phyloP scores from a whole-genome alignment of 2,113 vertebrate genomes.

The Pelusios castaneus region DNA sequence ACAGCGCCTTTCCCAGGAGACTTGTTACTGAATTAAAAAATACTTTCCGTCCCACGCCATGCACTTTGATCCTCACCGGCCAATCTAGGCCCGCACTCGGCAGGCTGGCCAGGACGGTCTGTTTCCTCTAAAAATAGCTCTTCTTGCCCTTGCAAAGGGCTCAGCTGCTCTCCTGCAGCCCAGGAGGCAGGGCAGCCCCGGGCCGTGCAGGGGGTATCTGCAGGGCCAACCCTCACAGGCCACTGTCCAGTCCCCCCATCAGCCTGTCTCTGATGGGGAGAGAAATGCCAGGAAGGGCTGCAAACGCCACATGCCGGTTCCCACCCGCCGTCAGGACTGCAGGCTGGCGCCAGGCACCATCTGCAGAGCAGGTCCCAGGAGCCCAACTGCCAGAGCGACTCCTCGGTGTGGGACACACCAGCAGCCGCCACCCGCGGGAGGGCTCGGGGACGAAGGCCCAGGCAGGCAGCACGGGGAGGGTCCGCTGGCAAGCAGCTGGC shows the following conservation, averaged over 20 bases:
- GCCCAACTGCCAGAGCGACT: too few relatives aligned
- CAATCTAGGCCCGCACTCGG: neutral
- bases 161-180: neutral
- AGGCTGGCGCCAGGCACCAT: neutral
- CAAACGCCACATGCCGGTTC: too few relatives aligned
- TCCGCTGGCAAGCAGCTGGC: too few relatives aligned
- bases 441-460: too few relatives aligned
- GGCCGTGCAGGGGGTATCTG: too few relatives aligned
- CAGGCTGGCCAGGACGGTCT: neutral
- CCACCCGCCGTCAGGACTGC: neutral
- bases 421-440: too few relatives aligned
- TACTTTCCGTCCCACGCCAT: neutral
- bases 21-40: neutral
- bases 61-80: neutral
- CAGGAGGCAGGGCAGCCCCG: neutral
- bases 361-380: too few relatives aligned
- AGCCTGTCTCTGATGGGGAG: too few relatives aligned
- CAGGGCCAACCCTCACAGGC: too few relatives aligned
- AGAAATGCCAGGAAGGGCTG: neutral
- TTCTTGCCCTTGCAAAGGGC: neutral
- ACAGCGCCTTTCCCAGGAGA: neutral
- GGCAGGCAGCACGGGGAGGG: too few relatives aligned
- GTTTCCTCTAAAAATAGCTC: constrained; percentile 51
- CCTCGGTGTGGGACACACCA: too few relatives aligned
- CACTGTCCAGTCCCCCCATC: too few relatives aligned